Conservation (phyloP, 2,797 vertebrate genomes). For the Enteromius argenteus region DNA sequence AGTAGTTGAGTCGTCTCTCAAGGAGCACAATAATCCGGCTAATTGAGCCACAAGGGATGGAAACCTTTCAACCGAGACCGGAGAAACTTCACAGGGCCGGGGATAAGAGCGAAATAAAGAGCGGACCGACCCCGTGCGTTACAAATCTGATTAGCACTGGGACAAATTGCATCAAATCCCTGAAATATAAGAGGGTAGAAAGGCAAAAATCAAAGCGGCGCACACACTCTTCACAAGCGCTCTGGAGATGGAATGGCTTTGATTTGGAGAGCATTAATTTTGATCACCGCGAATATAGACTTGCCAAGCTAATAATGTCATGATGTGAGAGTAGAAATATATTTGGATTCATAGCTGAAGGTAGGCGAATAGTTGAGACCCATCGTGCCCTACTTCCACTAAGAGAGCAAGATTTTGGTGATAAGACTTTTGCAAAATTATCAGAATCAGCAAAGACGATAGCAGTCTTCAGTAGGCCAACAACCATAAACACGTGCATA, state of each 20-base stretch:
- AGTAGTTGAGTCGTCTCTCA: constrained; percentile 84
- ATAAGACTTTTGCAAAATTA: not conserved
- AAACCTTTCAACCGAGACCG: constrained; percentile 81
- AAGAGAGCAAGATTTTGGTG: not conserved
- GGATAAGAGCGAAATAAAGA: constrained; percentile 64
- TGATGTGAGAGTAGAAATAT: constrained; percentile 21
- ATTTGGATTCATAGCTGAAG: constrained; percentile 19
- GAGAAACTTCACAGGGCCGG: constrained; percentile 74
- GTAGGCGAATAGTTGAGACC: not conserved
- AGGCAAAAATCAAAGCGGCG: constrained; percentile 74
- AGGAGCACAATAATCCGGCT: constrained; percentile 95
- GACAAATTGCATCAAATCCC: constrained; percentile 82
- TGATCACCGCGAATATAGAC: constrained; percentile 49
- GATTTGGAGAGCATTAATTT: constrained; percentile 58
- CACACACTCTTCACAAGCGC: constrained; percentile 62
- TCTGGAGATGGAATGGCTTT: constrained; percentile 61
- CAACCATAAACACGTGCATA: not conserved
- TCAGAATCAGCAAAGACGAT: not conserved
- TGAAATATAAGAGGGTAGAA: constrained; percentile 69
- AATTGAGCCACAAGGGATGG: constrained; percentile 94
- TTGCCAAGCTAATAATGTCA: constrained; percentile 35
- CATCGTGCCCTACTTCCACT: constrained; percentile 24
- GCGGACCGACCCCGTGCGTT: constrained; percentile 59
- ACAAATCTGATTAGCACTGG: constrained; percentile 81
- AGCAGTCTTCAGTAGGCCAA: not conserved